Evolutionary conservation across 2,797 vertebrate species (phyloP), one percentile per base, ranked within the genome.

Genomic region (Halcyon chelicuti): DNA sequence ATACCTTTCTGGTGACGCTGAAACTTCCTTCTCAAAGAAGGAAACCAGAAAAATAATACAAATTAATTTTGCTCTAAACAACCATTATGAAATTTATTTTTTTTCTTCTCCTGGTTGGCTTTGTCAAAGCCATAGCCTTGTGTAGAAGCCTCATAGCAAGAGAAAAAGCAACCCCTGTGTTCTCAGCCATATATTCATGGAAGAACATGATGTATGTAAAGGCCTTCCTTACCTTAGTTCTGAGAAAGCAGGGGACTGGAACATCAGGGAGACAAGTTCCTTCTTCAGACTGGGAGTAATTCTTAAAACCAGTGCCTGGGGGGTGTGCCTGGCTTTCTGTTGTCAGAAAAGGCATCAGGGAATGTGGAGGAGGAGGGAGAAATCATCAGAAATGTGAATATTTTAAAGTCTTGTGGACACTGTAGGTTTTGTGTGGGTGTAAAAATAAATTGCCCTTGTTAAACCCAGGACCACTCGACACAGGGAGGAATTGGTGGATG

Each of bases 401-500:
- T 89, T 84, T 77, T 22, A 23, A 81, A 70, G 20, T 60, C 65
- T 52, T 63, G n/a, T 60, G 60, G 52, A 70, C 80, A 78, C 76
- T 88, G 88, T 49, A 82, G 60, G 54, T 49, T 93, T 94, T 96
- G 85, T 96, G 14, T 79, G 23, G n/a, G 80, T 86, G 60, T 66
- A 71, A 79, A 94, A 90, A 72, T 88, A 73, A 93, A 90, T 60
- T 60, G 77, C 39, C 73, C 55, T 95, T 71, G 44, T 93, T 89
- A 88, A 86, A 79, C 58, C 46, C 63, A 85, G 72, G 87, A 79
- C 65, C 40, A 31, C 51, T 93, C 0, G 0, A 39, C 71, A 47
- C 25, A 55, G 1, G 15, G 74, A 85, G 46, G 51, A 79, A 74
- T 5, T 49, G 40, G 26, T 58, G 72, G 33, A 49, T 51, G 76